Conservation (phyloP, 2,888 invertebrate genomes). For the Andrena trimmerana region DNA sequence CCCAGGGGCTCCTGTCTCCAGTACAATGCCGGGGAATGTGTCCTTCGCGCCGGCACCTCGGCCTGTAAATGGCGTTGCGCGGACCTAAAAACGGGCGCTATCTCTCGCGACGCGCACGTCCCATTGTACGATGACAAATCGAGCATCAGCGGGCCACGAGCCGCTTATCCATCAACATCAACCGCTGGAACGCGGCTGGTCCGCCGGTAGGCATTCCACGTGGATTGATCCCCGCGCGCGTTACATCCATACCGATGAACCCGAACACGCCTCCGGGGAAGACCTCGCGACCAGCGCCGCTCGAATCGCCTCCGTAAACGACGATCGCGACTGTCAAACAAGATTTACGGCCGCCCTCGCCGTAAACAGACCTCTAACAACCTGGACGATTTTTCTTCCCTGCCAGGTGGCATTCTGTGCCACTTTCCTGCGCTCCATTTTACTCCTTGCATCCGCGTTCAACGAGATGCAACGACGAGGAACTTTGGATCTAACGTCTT, state of each 20-base stretch:
- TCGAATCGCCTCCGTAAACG: slow-evolving; percentile 46
- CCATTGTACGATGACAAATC: slow-evolving; percentile 80
- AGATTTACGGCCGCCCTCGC: slow-evolving; percentile 52
- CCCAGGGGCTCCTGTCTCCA: slow-evolving; percentile 3
- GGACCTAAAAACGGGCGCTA: slow-evolving; percentile 43
- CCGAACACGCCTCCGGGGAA: slow-evolving; percentile 39
- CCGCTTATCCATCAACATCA: slow-evolving; percentile 79
- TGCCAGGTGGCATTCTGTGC: neutral
- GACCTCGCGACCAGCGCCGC: slow-evolving; percentile 39
- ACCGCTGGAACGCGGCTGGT: slow-evolving; percentile 45
- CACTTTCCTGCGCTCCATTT: neutral
- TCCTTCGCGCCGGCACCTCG: slow-evolving; percentile 15
- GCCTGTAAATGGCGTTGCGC: slow-evolving; percentile 38
- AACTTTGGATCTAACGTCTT: neutral
- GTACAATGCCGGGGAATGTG: slow-evolving; percentile 47
- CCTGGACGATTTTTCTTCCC: slow-evolving; percentile 44
- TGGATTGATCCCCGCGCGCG: slow-evolving; percentile 49
- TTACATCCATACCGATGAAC: slow-evolving; percentile 55
- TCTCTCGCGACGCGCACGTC: slow-evolving; percentile 45
- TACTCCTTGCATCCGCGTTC: neutral
- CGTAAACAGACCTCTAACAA: slow-evolving; percentile 42
- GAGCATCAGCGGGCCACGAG: slow-evolving; percentile 69
- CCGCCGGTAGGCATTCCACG: slow-evolving; percentile 49
- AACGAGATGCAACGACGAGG: neutral
- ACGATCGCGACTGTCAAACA: slow-evolving; percentile 55